A percentile compares a stretch with the other conserved stretches of the same genome.
Conservation (phyloP, 2,888 invertebrate genomes). For the Tanypteryx hageni region DNA sequence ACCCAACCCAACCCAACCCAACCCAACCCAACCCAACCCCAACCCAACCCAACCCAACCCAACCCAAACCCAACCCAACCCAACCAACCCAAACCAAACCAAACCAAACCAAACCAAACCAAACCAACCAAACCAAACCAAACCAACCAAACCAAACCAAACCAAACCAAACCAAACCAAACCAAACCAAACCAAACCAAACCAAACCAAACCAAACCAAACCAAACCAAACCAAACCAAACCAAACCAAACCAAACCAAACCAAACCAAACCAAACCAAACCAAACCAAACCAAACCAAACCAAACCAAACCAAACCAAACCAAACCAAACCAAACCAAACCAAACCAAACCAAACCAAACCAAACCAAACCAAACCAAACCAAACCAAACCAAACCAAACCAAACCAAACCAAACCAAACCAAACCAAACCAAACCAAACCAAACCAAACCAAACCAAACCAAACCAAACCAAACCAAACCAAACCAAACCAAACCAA, state of each 20-base stretch:
- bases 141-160: constrained; percentile 21
- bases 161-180: constrained; percentile 29
- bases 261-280: constrained; percentile 41
- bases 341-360: constrained; percentile 68
- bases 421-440: too few species aligned
- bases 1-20: constrained; percentile 13
- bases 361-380: constrained; percentile 67
- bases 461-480: too few species aligned
- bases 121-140: constrained; percentile 29
- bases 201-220: neutral
- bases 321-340: constrained; percentile 38
- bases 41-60: neutral
- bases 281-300: constrained; percentile 41
- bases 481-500: too few species aligned
- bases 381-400: constrained; percentile 67
- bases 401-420: too few species aligned
- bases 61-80: neutral
- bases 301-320: constrained; percentile 34
- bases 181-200: neutral
- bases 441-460: too few species aligned
- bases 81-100: neutral
- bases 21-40: constrained; percentile 9
- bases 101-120: neutral
- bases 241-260: constrained; percentile 8
- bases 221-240: constrained; percentile 19